Percentiles rank a stretch among this genome's conserved stretches.
phyloP scores from a whole-genome alignment of 2,797 vertebrate genomes.

The Gastrophryne carolinensis region DNA sequence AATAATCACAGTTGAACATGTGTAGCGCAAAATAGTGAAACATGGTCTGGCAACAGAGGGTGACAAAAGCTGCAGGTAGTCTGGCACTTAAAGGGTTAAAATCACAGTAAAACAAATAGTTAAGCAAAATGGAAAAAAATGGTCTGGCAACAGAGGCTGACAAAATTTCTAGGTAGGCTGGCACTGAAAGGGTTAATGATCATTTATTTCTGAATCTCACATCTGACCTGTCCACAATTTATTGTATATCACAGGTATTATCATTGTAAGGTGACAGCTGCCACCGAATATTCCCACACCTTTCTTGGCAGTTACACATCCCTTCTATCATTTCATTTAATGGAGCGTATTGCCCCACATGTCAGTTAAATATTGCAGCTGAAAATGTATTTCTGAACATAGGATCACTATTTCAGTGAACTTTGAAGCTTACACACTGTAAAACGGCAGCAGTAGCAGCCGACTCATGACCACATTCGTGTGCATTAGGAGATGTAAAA shows the following conservation, averaged over 20 bases:
- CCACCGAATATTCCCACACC: neutral
- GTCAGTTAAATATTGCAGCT: conserved; percentile 33
- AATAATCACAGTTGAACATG: no score
- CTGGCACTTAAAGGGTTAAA: no score
- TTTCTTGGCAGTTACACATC: neutral
- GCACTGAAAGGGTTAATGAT: neutral
- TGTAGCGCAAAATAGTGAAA: no score
- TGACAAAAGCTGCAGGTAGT: no score
- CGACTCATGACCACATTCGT: neutral
- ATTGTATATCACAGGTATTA: neutral
- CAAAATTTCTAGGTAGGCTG: no score
- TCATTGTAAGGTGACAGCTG: neutral
- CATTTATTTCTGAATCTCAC: neutral
- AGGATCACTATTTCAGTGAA: conserved; percentile 37
- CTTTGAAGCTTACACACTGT: conserved; percentile 46
- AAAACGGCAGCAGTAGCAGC: rapidly evolving
- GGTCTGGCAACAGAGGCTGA: no score
- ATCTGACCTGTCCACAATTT: neutral
- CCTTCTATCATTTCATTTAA: conserved; percentile 43
- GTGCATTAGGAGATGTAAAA: conserved; percentile 57
- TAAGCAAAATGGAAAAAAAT: no score
- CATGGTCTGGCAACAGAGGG: no score
- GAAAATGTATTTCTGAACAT: conserved; percentile 51
- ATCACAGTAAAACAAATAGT: no score
- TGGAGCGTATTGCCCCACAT: conserved; percentile 41